Evolutionary conservation across 2,113 vertebrate species (phyloP).

Genomic region (Urocynchramus pylzowi): DNA sequence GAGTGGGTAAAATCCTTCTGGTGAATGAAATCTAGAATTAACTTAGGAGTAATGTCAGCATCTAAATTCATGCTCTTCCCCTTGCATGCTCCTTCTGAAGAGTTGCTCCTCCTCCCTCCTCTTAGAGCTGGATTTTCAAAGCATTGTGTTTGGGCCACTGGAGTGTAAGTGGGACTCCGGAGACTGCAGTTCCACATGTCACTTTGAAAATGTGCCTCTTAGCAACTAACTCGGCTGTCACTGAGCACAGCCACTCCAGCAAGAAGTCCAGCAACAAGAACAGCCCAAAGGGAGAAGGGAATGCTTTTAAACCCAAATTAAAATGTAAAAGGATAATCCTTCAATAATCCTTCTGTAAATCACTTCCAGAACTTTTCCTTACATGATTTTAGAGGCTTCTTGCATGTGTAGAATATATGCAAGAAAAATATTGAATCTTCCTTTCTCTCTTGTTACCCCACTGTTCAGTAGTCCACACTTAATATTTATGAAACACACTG

Average conservation of each 20-base stretch:
- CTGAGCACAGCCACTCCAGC: not conserved
- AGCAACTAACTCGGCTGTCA: not conserved
- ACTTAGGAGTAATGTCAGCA: not conserved
- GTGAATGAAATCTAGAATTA: not conserved
- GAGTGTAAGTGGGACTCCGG: not conserved
- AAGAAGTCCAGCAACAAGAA: not conserved
- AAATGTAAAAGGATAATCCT: not conserved
- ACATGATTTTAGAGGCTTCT: not conserved
- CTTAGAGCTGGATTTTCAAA: constrained; percentile 23
- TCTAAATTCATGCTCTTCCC: not conserved
- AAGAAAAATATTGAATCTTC: not conserved
- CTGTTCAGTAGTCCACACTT: not conserved
- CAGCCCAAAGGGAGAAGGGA: not conserved
- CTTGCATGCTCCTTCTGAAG: not conserved
- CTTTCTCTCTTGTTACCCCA: not conserved
- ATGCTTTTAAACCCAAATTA: not conserved
- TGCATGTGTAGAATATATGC: not conserved
- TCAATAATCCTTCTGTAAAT: not conserved
- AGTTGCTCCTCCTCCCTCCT: not conserved
- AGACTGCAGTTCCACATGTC: not conserved
- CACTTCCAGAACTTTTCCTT: not conserved
- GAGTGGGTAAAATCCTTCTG: not conserved
- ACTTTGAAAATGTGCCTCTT: not conserved
- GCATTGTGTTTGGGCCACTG: not conserved
- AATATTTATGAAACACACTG: not conserved